Conservation (phyloP, 2,888 invertebrate species). For the Melolontha melolontha region DNA sequence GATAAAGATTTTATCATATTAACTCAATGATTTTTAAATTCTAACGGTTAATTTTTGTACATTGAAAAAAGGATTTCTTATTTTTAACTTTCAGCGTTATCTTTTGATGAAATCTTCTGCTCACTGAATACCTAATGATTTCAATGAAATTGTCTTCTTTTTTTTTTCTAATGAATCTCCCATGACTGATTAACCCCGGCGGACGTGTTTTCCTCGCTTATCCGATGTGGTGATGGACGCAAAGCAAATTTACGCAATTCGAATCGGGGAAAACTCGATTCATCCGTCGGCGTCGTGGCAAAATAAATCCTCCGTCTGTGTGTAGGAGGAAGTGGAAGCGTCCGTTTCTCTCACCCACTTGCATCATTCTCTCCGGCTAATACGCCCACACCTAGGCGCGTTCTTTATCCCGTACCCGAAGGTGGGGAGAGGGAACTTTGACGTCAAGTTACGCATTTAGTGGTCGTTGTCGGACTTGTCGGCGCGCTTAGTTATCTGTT, state of each 20-base stretch:
- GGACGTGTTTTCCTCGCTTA: constrained; percentile 35
- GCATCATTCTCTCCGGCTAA: constrained; percentile 26
- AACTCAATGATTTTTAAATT: too few relatives aligned
- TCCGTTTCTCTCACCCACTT: constrained; percentile 9
- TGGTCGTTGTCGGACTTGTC: constrained; percentile 34
- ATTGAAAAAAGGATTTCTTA: constrained; percentile 16
- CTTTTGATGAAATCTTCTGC: constrained; percentile 32
- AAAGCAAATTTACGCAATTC: constrained; percentile 39
- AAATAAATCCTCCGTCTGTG: constrained; percentile 28
- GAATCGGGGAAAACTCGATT: constrained; percentile 32
- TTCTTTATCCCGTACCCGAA: constrained; percentile 32
- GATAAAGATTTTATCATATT: too few relatives aligned
- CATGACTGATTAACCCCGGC: constrained; percentile 36
- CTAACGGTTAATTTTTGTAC: too few relatives aligned
- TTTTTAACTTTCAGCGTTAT: constrained; percentile 34
- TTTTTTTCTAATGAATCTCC: constrained; percentile 32
- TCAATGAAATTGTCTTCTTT: constrained; percentile 34
- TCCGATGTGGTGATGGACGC: constrained; percentile 27
- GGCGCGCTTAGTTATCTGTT: constrained; percentile 34
- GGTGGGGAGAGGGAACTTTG: constrained; percentile 20
- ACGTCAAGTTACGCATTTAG: constrained; percentile 41
- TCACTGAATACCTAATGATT: constrained; percentile 38
- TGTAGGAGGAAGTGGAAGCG: constrained; percentile 33
- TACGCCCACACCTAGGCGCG: constrained; percentile 34
- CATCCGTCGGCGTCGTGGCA: constrained; percentile 26